phyloP scores from a whole-genome alignment of 2,113 vertebrate species.

The Colossoma macropomum region DNA sequence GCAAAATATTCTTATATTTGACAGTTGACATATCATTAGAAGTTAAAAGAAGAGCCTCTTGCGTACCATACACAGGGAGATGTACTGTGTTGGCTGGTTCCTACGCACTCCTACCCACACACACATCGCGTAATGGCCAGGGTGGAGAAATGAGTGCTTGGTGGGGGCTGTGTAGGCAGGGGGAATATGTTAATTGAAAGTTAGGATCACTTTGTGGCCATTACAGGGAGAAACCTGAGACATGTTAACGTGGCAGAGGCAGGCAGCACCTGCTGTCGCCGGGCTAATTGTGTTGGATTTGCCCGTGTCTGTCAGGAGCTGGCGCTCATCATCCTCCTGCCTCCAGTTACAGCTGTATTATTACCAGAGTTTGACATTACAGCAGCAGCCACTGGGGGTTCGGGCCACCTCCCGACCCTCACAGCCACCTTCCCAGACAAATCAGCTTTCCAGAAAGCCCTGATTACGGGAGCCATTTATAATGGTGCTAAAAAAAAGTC shows the following conservation, averaged over 20 bases:
- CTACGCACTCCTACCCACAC: slow-evolving; percentile 69
- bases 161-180: slow-evolving; percentile 69
- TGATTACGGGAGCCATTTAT: slow-evolving; percentile 35
- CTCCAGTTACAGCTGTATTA: slow-evolving; percentile 73
- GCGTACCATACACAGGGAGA: slow-evolving; percentile 31
- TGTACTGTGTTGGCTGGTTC: slow-evolving; percentile 21
- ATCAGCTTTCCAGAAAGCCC: slow-evolving; percentile 64
- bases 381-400: slow-evolving; percentile 70
- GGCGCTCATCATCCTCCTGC: slow-evolving; percentile 75
- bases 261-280: slow-evolving; percentile 84
- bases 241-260: slow-evolving; percentile 79
- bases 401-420: slow-evolving; percentile 69
- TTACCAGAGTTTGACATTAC: slow-evolving; percentile 79
- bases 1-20: not conserved
- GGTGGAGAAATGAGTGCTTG: slow-evolving; percentile 66
- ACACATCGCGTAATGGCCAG: slow-evolving; percentile 67
- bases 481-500: slow-evolving; percentile 8
- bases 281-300: slow-evolving; percentile 84
- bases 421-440: slow-evolving; percentile 60
- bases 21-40: not conserved
- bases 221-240: slow-evolving; percentile 90
- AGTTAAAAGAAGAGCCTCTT: slow-evolving; percentile 16
- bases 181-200: slow-evolving; percentile 86
- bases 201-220: slow-evolving; percentile 88
- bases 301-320: slow-evolving; percentile 76